Conservation (phyloP, 2,797 vertebrate genomes). For the Melanotaenia trifasciata region DNA sequence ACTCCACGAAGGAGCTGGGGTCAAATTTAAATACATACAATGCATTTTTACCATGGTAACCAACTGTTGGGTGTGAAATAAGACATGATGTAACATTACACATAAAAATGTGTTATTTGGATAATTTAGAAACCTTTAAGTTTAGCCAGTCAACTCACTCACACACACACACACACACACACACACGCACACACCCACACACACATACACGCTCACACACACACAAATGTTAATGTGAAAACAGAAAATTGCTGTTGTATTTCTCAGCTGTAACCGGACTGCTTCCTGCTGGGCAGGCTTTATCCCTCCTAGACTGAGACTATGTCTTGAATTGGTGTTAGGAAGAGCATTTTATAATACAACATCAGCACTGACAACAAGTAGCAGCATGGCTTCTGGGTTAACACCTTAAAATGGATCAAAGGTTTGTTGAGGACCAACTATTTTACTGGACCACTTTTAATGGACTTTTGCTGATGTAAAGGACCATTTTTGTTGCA, state of each 20-base stretch:
- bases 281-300: neutral
- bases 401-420: neutral
- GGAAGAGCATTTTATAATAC: neutral
- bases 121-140: neutral
- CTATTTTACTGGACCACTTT: no score
- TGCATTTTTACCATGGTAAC: conserved; percentile 1
- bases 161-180: no score
- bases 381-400: neutral
- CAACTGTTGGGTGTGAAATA: neutral
- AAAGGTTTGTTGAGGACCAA: no score
- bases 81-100: no score
- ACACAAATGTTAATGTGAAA: neutral
- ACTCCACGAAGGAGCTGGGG: conserved; percentile 1
- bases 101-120: neutral
- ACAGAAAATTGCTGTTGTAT: neutral
- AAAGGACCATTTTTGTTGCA: no score
- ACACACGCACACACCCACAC: neutral
- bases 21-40: neutral
- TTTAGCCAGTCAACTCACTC: neutral
- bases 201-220: no score
- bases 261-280: neutral
- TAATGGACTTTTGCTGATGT: no score
- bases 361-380: neutral
- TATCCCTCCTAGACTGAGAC: neutral
- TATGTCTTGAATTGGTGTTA: neutral